Conservation (phyloP, 1,140 invertebrate species). For the Aporrectodea caliginosa region DNA sequence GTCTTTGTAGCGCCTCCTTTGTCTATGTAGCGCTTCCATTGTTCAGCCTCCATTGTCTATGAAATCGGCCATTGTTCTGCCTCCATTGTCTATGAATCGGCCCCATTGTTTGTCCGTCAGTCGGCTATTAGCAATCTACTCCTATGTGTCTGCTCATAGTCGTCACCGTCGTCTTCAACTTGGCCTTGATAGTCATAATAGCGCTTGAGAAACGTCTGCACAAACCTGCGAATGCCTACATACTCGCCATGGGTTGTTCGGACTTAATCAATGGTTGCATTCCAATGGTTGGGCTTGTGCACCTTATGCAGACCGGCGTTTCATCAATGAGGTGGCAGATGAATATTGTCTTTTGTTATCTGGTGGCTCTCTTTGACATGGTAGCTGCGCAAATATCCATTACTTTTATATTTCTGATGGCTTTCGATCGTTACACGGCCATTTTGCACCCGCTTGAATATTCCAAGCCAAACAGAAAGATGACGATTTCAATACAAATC, state of each 20-base stretch:
- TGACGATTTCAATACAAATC: not conserved
- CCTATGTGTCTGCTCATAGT: too few relatives aligned
- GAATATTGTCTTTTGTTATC: not conserved
- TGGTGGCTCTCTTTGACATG: not conserved
- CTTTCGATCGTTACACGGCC: not conserved
- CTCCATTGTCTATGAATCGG: too few relatives aligned
- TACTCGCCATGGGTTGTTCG: not conserved
- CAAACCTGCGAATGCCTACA: not conserved
- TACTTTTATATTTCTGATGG: not conserved
- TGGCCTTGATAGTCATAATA: not conserved
- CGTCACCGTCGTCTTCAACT: too few relatives aligned
- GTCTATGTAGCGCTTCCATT: too few relatives aligned
- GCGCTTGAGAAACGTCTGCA: not conserved
- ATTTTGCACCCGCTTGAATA: not conserved
- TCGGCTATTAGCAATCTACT: too few relatives aligned
- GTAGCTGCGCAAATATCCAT: not conserved
- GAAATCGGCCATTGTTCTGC: too few relatives aligned
- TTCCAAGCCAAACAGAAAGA: not conserved
- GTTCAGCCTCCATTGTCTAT: too few relatives aligned
- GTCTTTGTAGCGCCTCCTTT: too few relatives aligned
- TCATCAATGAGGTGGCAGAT: not conserved
- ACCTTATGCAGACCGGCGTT: not conserved
- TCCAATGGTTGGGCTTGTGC: not conserved
- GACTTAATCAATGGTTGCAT: not conserved
- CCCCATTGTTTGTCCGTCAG: too few relatives aligned